Evolutionary conservation across 2,113 vertebrate genomes (phyloP), one percentile per base, ranked within the genome.

Genomic region (Hippolais icterina): DNA sequence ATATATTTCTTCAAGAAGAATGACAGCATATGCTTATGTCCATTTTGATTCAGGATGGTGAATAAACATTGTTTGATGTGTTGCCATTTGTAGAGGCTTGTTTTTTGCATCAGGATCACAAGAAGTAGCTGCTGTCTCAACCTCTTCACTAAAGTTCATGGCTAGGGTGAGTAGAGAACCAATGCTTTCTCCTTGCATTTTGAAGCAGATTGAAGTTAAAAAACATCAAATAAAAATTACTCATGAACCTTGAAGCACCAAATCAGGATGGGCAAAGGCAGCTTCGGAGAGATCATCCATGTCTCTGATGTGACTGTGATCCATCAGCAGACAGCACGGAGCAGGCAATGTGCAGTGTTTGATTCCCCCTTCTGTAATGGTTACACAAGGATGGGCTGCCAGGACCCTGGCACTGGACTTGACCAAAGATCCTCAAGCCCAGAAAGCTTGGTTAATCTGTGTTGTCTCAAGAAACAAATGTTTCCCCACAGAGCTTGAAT

Each of bases 321-420:
- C 31, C 53, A 68, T 22, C 28, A 85, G 27, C 0, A 0, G 53
- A 29, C 24, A 71, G 33, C 20, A 37, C 3, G 15, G 24, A 76
- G 25, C 24, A 57, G n/a, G 31, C 28, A 44, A 60, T 21, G 31
- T 24, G 44, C 24, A 80, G 2, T 6, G 9, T 61, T 57, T 82
- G 25, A 3, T 31, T 85, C 41, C 80, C 49, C 1, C 0, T 79
- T 69, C 53, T 77, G 31, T 3, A 2, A 29, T 11, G 15, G 15
- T 77, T 57, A 14, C 27, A 80, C 49, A 88, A 88, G 4, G 1
- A 33, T 37, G 60, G 31, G 9, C 31, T 83, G 15, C 37, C 61
- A 76, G 35, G 15, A 64, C 10, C 3, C 14, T 88, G 50, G 64
- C 22, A 21, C 27, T 29, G 23, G 28, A 15, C n/a, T 65, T 69